Evolutionary conservation across 1,140 invertebrate species (phyloP), one percentile per base, ranked within the genome.

Genomic region (Platyscapa corneri): DNA sequence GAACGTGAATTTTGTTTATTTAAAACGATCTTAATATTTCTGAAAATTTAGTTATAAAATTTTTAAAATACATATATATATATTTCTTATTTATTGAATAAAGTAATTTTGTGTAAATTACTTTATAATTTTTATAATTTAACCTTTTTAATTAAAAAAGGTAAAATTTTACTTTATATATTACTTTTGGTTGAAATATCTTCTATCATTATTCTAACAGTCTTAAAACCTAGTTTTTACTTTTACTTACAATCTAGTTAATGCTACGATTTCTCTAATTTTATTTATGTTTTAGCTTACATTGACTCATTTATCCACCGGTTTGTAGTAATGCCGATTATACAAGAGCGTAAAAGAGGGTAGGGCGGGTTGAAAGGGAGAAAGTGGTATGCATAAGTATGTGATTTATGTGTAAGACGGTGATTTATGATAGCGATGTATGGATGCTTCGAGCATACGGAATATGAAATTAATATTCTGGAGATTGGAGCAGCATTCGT

Each of bases 341-440:
- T 30, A 37, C 64, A 56, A 3, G 32, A 70, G 23, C 65, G 32
- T n/a, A 30, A 76, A 42, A 60, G 34, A 30, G 32, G 64, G 46
- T 6, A 18, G 32, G 30, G n/a, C 12, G n/a, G 0, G 27, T 27
- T 23, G 53, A 34, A 56, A n/a, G 60, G 14, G n/a, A 49, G 32
- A 67, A 60, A 30, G 75, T 60, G 6, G 60, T 32, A 39, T 65
- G 64, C 37, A 65, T 65, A 32, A 27, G 39, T 74, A 46, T n/a
- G 39, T 82, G 72, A 85, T 82, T 85, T 85, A 85, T 56, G 34
- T 53, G 70, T 82, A 83, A 86, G 86, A 81, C 60, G 86, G 34
- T 87, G 87, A 89, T 88, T 88, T 88, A 88, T 88, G 53, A 74
- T 65, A 30, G 70, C 72, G 53, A 75, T 34, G 42, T 37, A 74